A percentile compares a stretch with the other conserved stretches of the same genome.
Evolutionary conservation across 92 coral and sea anemone species (phyloP).

Genomic region (Heteractis magnifica): DNA sequence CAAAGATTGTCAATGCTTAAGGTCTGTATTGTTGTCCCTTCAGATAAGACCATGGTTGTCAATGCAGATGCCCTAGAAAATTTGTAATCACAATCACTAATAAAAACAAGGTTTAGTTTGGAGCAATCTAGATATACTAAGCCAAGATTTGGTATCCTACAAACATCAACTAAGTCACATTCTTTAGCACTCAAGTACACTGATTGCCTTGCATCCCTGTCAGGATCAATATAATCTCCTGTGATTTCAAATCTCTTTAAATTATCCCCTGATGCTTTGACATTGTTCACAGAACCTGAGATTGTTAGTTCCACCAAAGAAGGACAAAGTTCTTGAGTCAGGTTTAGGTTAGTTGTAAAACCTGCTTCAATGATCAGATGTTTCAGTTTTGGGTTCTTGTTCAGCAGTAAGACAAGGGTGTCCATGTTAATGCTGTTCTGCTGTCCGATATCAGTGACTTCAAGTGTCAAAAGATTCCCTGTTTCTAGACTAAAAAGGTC

Average conservation of each 20-base stretch:
- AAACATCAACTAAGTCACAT: slow-evolving; percentile 28
- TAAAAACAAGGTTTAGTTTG: slow-evolving; percentile 20
- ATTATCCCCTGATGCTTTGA: slow-evolving; percentile 23
- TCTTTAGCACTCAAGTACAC: slow-evolving; percentile 30
- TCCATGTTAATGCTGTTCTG: slow-evolving; percentile 26
- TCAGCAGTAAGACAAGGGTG: slow-evolving; percentile 21
- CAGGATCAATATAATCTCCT: slow-evolving; percentile 47
- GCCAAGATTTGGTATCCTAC: slow-evolving; percentile 40
- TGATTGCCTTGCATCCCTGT: not conserved
- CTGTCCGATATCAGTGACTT: slow-evolving; percentile 44
- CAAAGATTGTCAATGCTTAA: slow-evolving; percentile 41
- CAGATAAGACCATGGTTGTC: slow-evolving; percentile 16
- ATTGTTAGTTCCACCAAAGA: slow-evolving; percentile 23
- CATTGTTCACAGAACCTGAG: slow-evolving; percentile 32
- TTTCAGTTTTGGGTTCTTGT: slow-evolving; percentile 25
- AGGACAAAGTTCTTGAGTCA: slow-evolving; percentile 44
- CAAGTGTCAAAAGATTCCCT: slow-evolving; percentile 33
- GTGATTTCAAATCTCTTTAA: slow-evolving; percentile 42
- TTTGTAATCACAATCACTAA: slow-evolving; percentile 32
- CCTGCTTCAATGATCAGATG: slow-evolving; percentile 19
- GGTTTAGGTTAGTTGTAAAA: slow-evolving; percentile 2
- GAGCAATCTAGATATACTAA: slow-evolving; percentile 24
- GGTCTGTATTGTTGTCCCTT: slow-evolving; percentile 34
- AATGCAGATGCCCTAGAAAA: not conserved
- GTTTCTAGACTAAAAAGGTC: slow-evolving; percentile 40